Percentiles rank a stretch among this genome's conserved stretches.
Evolutionary conservation across 2,113 vertebrate genomes (phyloP).

Genomic region (Sprattus sprattus): DNA sequence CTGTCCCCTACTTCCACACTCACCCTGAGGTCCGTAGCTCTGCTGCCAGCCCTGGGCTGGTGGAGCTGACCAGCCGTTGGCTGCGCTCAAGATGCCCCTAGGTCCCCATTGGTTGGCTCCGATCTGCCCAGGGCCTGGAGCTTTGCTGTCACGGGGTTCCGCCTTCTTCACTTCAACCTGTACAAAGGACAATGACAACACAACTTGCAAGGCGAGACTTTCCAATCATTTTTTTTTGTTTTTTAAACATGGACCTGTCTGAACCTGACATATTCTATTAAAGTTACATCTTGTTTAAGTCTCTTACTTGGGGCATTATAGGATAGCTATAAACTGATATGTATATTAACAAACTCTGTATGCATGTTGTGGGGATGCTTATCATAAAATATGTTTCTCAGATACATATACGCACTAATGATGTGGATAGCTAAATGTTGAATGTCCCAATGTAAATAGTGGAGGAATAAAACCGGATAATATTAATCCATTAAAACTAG

Average conservation of each 20-base stretch:
- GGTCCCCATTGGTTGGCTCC: constrained; percentile 91
- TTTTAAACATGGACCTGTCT: constrained; percentile 66
- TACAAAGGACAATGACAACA: constrained; percentile 79
- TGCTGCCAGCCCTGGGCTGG: constrained; percentile 94
- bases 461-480: background rate
- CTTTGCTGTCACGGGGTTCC: constrained; percentile 95
- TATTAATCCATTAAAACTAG: background rate
- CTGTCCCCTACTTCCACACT: constrained; percentile 68
- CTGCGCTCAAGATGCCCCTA: constrained; percentile 88
- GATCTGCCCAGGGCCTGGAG: constrained; percentile 83
- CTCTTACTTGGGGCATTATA: constrained; percentile 63
- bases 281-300: constrained; percentile 69
- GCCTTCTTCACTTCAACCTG: constrained; percentile 99
- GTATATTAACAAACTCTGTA: constrained; percentile 32
- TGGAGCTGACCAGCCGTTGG: constrained; percentile 96
- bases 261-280: constrained; percentile 70
- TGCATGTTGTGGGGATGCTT: constrained; percentile 28
- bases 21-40: constrained; percentile 94
- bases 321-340: constrained; percentile 28
- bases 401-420: constrained; percentile 70
- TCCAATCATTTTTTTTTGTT: background rate
- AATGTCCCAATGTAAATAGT: background rate
- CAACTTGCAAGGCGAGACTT: constrained; percentile 65
- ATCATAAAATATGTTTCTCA: constrained; percentile 87
- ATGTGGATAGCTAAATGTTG: background rate